phyloP scores from a whole-genome alignment of 2,113 vertebrate genomes.

The Grantiella picta region DNA sequence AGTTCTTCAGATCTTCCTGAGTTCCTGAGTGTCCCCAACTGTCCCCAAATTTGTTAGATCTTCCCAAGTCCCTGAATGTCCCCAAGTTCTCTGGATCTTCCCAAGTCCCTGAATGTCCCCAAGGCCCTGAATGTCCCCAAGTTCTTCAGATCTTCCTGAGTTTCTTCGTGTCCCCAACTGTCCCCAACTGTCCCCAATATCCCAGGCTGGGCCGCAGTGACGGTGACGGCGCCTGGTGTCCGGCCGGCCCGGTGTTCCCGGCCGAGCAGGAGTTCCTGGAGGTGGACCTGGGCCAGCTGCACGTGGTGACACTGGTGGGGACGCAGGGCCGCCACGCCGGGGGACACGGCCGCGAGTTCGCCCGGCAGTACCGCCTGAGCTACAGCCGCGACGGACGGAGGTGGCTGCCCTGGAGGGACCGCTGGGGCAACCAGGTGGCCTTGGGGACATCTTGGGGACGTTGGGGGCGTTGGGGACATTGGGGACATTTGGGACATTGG shows the following conservation, averaged over 20 bases:
- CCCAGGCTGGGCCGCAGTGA: slow-evolving; percentile 85
- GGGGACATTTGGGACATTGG: neutral
- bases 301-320: slow-evolving; percentile 88
- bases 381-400: slow-evolving; percentile 87
- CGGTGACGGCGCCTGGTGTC: slow-evolving; percentile 93
- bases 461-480: neutral
- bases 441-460: neutral
- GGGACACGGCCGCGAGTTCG: slow-evolving; percentile 91
- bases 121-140: too few relatives aligned
- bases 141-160: too few relatives aligned
- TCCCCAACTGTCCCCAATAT: neutral
- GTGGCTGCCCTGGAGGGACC: slow-evolving; percentile 90
- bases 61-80: too few relatives aligned
- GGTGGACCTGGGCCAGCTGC: slow-evolving; percentile 82
- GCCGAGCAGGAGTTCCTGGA: slow-evolving; percentile 87
- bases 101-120: too few relatives aligned
- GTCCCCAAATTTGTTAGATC: too few relatives aligned
- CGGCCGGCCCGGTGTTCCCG: slow-evolving; percentile 83
- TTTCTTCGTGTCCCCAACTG: too few relatives aligned
- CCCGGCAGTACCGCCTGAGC: slow-evolving; percentile 82
- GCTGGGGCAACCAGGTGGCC: slow-evolving; percentile 83
- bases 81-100: too few relatives aligned
- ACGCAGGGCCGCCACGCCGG: slow-evolving; percentile 90
- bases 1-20: too few relatives aligned
- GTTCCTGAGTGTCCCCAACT: too few relatives aligned